Evolutionary conservation across 2,888 invertebrate genomes (phyloP).

Genomic region (Leucoma salicis): DNA sequence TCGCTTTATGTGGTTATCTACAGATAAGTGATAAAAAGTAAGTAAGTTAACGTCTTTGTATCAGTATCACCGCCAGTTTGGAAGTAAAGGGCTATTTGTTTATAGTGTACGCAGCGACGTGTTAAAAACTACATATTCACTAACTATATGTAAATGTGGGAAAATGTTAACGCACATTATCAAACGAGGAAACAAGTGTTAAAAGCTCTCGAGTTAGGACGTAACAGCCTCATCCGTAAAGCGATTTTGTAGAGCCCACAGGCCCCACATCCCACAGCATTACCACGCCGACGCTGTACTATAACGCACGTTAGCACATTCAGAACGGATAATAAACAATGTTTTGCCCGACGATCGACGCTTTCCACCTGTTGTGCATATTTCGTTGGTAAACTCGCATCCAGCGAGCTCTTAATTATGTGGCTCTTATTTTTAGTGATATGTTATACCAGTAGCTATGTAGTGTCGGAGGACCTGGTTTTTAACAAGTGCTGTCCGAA

Average conservation of each 20-base stretch:
- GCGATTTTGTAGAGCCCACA: slow-evolving; percentile 28
- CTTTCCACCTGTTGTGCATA: slow-evolving; percentile 61
- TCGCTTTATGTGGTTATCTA: slow-evolving; percentile 53
- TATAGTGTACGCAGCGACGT: slow-evolving; percentile 1
- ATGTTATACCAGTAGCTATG: slow-evolving; percentile 34
- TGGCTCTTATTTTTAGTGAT: slow-evolving; percentile 47
- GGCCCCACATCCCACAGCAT: too few relatives aligned
- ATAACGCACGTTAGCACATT: slow-evolving; percentile 49
- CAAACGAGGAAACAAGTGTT: slow-evolving; percentile 18
- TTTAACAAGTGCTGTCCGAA: slow-evolving; percentile 70
- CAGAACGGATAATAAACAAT: slow-evolving; percentile 53
- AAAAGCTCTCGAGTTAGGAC: slow-evolving; percentile 45
- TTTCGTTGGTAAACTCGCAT: slow-evolving; percentile 24
- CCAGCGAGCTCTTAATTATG: slow-evolving; percentile 46
- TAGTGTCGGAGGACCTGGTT: slow-evolving; percentile 35
- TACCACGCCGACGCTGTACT: slow-evolving; percentile 51
- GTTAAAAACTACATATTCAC: background rate
- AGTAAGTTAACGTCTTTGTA: slow-evolving; percentile 57
- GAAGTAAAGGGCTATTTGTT: background rate
- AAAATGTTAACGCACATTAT: slow-evolving; percentile 4
- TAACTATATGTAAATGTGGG: background rate
- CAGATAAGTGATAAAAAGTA: slow-evolving; percentile 42
- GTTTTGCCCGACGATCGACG: slow-evolving; percentile 54
- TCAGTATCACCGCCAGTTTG: slow-evolving; percentile 8
- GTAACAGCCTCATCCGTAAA: slow-evolving; percentile 64